A percentile compares a stretch with the other conserved stretches of the same genome.
phyloP scores from a whole-genome alignment of 2,113 vertebrate species.

The Phoenicopterus ruber region DNA sequence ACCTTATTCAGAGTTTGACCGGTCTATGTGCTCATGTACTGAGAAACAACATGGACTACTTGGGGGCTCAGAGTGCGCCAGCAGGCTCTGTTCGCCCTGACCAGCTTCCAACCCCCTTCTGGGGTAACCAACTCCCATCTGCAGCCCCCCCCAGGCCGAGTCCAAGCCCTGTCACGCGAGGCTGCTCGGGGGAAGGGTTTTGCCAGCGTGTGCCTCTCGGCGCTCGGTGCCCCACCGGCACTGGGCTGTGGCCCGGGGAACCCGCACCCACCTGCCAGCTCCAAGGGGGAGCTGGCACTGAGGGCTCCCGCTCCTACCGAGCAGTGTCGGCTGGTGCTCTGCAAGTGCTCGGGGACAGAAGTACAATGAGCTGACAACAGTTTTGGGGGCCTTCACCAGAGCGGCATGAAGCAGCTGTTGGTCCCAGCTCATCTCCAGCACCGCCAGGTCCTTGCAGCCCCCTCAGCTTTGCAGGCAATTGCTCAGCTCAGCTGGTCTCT shows the following conservation, averaged over 20 bases:
- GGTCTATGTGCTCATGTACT: background rate
- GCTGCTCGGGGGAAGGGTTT: background rate
- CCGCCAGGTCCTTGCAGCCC: fast-evolving
- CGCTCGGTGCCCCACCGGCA: fast-evolving
- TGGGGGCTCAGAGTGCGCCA: fast-evolving
- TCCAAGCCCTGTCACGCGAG: fast-evolving
- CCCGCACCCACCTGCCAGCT: background rate
- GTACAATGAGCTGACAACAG: background rate
- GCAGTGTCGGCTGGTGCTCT: fast-evolving
- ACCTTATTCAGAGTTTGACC: background rate
- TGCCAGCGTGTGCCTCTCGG: fast-evolving
- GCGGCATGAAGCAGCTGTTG: background rate
- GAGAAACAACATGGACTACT: background rate
- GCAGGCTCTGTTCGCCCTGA: background rate
- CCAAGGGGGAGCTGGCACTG: fast-evolving
- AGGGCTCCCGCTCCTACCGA: fast-evolving
- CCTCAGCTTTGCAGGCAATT: background rate
- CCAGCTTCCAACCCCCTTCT: background rate
- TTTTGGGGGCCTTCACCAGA: background rate
- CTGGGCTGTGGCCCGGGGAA: fast-evolving
- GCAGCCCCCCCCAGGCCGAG: background rate
- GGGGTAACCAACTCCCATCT: background rate
- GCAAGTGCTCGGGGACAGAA: background rate
- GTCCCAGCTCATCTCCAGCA: background rate
- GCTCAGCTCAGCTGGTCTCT: background rate